Base-by-base conservation (phyloP, 1,140 invertebrate species). In the Neodiprion lecontei region DNA sequence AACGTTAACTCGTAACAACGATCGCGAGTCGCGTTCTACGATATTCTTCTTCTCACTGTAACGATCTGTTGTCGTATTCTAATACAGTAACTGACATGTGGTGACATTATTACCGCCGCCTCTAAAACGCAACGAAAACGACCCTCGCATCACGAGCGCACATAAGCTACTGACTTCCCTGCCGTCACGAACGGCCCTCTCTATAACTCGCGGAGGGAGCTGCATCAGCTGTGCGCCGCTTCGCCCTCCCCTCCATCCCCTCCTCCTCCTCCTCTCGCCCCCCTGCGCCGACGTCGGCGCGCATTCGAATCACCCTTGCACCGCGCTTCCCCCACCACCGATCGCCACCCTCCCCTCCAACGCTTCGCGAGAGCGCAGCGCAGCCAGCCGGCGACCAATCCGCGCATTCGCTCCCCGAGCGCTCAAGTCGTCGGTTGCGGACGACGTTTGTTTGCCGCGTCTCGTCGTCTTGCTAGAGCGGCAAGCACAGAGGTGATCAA, bases 101-200 rank as follows among this genome's bases (percentile, higher is more conserved):
- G 75, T 79, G 75, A 81, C 82, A 80, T 84, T 80, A 82, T 84
- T 78, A 80, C 74, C 80, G 78, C 70, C 74, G 75, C 50, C 53
- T 66, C 4, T 14, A 14, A 12, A 12, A 61, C 53, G 53, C 11
- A 17, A 17, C 50, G 48, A 73, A 17, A 75, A 76, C 82, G 82
- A 82, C 85, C 79, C 85, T 83, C 85, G 79, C 79, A 74, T 74
- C 69, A 79, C 84, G 87, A 88, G 86, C 86, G 87, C 86, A 88
- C 85, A 82, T 86, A 80, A 81, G 81, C 85, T 85, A 88, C 87
- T 88, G 85, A 84, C 80, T 86, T 77, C 77, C 78, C 77, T 79
- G 70, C 48, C 71, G 74, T 72, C 73, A 73, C 53, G 72, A 80
- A 76, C 78, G 78, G 78, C 9, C 4, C 11, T 76, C 76, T 71